A percentile compares a stretch with the other conserved stretches of the same genome.
phyloP scores from a whole-genome alignment of 2,797 vertebrate species.

The Phataginus tetradactyla region DNA sequence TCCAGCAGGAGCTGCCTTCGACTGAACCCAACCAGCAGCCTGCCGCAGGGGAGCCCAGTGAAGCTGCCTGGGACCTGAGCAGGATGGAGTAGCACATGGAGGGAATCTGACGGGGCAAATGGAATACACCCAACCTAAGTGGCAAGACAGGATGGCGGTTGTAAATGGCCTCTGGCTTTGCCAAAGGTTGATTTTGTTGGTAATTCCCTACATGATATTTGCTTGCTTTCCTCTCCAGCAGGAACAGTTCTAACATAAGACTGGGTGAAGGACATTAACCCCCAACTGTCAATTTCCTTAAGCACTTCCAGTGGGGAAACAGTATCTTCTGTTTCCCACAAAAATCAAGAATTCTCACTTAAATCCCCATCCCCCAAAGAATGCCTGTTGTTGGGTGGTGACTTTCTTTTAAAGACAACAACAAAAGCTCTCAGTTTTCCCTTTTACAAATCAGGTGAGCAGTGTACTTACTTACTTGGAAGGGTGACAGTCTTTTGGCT shows the following conservation, averaged over 20 bases:
- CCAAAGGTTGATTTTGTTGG: background rate
- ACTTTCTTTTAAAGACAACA: conserved; percentile 58
- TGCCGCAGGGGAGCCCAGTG: background rate
- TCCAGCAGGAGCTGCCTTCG: conserved; percentile 49
- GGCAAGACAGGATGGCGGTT: background rate
- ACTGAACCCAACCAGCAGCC: background rate
- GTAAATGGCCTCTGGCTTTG: background rate
- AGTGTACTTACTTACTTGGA: conserved; percentile 45
- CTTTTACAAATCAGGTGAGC: conserved; percentile 66
- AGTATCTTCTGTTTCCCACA: background rate
- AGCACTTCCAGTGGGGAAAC: background rate
- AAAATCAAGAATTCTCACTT: background rate
- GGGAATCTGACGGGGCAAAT: rapidly evolving
- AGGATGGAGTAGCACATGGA: background rate
- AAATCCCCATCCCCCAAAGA: background rate
- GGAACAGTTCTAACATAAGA: background rate
- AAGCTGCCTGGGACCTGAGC: rapidly evolving
- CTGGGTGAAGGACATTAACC: background rate
- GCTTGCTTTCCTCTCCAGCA: background rate
- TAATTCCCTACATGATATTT: background rate
- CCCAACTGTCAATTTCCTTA: background rate
- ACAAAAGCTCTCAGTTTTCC: conserved; percentile 51
- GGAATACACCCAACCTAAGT: rapidly evolving
- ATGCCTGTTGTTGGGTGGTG: background rate
- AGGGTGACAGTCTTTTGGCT: conserved; percentile 74